These are phyloP conservation scores for Tetramorium simillimum DNA, from an alignment of 1,140 invertebrate species.

Conservation along the genomic window DNA sequence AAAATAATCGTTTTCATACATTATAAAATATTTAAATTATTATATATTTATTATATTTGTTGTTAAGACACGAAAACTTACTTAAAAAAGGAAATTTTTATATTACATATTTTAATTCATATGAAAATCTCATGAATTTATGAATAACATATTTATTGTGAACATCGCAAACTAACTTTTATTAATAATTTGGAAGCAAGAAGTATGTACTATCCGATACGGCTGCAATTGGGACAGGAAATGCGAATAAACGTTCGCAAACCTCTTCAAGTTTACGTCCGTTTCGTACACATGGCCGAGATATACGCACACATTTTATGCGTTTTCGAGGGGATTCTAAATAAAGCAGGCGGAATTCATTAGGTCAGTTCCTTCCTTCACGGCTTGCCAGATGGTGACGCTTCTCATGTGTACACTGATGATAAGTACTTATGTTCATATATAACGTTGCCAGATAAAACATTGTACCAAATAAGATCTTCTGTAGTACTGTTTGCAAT, in stretches of 20 bases:
- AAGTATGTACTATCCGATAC: neutral
- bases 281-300: conserved; percentile 73
- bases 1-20: neutral
- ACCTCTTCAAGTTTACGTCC: conserved; percentile 66
- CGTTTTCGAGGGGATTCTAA: conserved; percentile 78
- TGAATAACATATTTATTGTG: neutral
- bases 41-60: neutral
- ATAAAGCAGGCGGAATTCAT: conserved; percentile 73
- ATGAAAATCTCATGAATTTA: neutral
- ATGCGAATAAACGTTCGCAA: conserved; percentile 49
- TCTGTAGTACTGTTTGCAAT: neutral
- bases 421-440: conserved; percentile 21
- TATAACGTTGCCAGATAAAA: conserved; percentile 6
- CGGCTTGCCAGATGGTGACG: conserved; percentile 18
- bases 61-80: no score
- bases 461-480: neutral
- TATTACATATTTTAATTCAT: neutral
- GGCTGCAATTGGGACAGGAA: conserved; percentile 55
- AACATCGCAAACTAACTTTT: neutral
- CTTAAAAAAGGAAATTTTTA: neutral
- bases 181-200: neutral
- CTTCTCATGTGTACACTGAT: conserved; percentile 1
- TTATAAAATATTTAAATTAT: neutral
- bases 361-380: conserved; percentile 54
- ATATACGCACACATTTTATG: conserved; percentile 72